Evolutionary conservation across 2,888 invertebrate species (phyloP).

Genomic region (Choristoneura rosaceana): DNA sequence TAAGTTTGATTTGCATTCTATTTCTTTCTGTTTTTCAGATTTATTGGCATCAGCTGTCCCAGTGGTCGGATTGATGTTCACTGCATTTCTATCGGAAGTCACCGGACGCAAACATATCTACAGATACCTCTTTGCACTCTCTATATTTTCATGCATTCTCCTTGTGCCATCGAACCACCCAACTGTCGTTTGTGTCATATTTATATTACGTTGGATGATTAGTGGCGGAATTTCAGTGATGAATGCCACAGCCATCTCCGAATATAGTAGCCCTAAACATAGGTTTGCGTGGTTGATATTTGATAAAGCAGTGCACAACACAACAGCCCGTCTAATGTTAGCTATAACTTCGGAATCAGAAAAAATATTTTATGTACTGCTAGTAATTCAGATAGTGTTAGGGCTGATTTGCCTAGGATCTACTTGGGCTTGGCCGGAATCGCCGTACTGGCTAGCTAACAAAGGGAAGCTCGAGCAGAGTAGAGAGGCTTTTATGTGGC

Average conservation of each 20-base stretch:
- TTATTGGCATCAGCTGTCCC: too few relatives aligned
- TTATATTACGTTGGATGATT: background rate
- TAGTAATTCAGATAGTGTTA: background rate
- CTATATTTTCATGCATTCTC: background rate
- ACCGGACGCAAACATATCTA: slow-evolving; percentile 1
- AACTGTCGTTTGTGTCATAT: background rate
- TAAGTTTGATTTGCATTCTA: too few relatives aligned
- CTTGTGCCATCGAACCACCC: background rate
- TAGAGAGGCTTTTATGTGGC: background rate
- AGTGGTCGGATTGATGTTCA: background rate
- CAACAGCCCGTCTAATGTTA: background rate
- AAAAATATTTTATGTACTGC: background rate
- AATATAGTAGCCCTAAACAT: slow-evolving; percentile 2
- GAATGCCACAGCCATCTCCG: background rate
- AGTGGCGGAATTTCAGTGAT: background rate
- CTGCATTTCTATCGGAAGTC: background rate
- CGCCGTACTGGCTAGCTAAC: slow-evolving; percentile 8
- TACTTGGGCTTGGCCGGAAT: background rate
- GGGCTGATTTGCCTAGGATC: background rate
- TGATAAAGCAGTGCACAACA: background rate
- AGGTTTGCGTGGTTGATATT: background rate
- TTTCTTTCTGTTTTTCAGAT: background rate
- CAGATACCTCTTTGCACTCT: background rate
- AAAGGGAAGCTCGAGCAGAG: background rate
- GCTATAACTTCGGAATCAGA: too few relatives aligned